Conservation (phyloP, 2,888 invertebrate species). For the Drosophila leonis region DNA sequence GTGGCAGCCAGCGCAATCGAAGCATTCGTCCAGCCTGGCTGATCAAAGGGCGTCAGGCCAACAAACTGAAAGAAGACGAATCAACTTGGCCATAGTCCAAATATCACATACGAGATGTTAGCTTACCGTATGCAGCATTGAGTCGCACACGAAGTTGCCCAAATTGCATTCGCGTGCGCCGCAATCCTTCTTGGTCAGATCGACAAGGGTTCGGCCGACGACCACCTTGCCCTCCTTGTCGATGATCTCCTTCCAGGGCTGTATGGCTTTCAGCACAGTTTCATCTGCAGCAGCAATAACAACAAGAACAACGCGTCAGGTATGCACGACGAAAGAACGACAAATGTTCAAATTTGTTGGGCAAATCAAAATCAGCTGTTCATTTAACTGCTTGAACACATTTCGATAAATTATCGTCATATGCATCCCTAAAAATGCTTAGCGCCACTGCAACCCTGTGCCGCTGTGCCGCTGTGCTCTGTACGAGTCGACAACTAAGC, state of each 20-base stretch:
- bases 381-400: too few relatives aligned
- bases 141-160: slow-evolving; percentile 91
- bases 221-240: slow-evolving; percentile 86
- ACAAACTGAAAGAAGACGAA: slow-evolving; percentile 59
- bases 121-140: slow-evolving; percentile 89
- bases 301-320: too few relatives aligned
- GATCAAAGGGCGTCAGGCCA: slow-evolving; percentile 79
- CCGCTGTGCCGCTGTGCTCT: too few relatives aligned
- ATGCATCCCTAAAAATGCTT: too few relatives aligned
- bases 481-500: too few relatives aligned
- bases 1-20: slow-evolving; percentile 89
- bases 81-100: background rate
- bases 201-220: slow-evolving; percentile 88
- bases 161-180: slow-evolving; percentile 89
- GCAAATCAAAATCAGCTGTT: too few relatives aligned
- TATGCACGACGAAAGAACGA: too few relatives aligned
- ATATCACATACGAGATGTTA: background rate
- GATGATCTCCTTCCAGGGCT: slow-evolving; percentile 88
- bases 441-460: too few relatives aligned
- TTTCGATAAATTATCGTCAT: too few relatives aligned
- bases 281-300: slow-evolving; percentile 86
- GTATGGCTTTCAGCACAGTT: slow-evolving; percentile 87
- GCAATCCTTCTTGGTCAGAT: slow-evolving; percentile 87
- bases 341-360: too few relatives aligned
- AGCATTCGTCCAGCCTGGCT: slow-evolving; percentile 88